Base-by-base conservation (phyloP, 2,888 invertebrate species). In the Tetanocera ferruginea region DNA sequence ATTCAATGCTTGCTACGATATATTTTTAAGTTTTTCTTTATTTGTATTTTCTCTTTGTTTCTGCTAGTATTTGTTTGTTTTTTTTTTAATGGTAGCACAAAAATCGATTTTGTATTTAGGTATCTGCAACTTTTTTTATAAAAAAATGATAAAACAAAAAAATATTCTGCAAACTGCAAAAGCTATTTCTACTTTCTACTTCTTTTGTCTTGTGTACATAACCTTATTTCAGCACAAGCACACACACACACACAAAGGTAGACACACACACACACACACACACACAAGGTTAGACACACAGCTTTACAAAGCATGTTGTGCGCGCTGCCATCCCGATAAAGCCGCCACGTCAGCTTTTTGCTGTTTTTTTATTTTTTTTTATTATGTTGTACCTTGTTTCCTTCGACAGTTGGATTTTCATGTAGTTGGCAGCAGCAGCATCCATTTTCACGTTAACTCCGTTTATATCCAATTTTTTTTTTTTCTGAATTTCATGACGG, bases 391-490 rank as follows among this genome's bases (percentile, higher is more conserved):
- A 19, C 69, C 23, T 69, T 43, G 37, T 72, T 67, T 37, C 70
- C 83, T 83, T 86, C 87, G 87, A 87, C 87, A 86, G 87, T 84
- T 83, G 87, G 87, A 87, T 86, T 86, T 76, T 49, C 73, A 28
- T 73, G 57, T 23, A 55, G 52, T 43, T 71, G 64, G 66, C 71
- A 70, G 74, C 67, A 81, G 77, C 78, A 77, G 79, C 80, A 79
- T 78, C 78, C 78, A 79, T 79, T 78, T 78, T 78, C 74, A 77
- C 79, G 76, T 78, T 76, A 67, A 34, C 66, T 55, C 28, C 73
- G 37, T 23, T 62, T 62, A 62, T 62, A 49, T 28, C 43, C 75
- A 9, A 37, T 34, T 69, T 76, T 76, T 49, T 8, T 60, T 51
- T 49, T 62, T 73, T 14, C 17, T 51, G 14, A 31, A 25, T 51